Evolutionary conservation across 2,888 invertebrate genomes (phyloP).

Genomic region (Galeruca laticollis): DNA sequence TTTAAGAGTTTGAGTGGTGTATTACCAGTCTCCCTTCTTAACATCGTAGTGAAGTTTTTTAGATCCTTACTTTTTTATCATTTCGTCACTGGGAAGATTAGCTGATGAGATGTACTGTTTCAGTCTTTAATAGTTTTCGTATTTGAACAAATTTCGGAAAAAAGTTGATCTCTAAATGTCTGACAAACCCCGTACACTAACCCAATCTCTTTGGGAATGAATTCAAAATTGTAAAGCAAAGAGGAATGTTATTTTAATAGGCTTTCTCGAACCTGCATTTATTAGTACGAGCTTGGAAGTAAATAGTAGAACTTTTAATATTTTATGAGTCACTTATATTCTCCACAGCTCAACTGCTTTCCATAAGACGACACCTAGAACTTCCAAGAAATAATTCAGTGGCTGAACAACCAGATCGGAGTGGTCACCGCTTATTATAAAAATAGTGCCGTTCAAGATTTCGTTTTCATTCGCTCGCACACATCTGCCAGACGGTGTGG

Average conservation of each 20-base stretch:
- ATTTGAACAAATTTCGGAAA: too few species aligned
- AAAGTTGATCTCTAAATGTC: too few species aligned
- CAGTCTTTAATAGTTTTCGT: too few species aligned
- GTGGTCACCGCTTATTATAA: conserved; percentile 8
- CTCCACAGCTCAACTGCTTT: background rate
- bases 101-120: too few species aligned
- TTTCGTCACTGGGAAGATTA: too few species aligned
- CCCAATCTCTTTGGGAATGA: background rate
- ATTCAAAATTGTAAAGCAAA: background rate
- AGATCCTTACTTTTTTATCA: too few species aligned
- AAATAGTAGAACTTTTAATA: conserved; percentile 11
- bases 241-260: conserved; percentile 6
- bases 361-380: conserved; percentile 15
- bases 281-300: conserved; percentile 7
- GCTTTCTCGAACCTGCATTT: background rate
- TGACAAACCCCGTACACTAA: background rate
- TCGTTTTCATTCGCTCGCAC: conserved; percentile 48
- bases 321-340: conserved; percentile 17
- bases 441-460: conserved; percentile 40
- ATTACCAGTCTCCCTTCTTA: too few species aligned
- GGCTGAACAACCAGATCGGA: conserved; percentile 20
- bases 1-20: too few species aligned
- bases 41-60: too few species aligned
- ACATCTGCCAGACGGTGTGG: conserved; percentile 56
- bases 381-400: conserved; percentile 20